A percentile compares a stretch with the other conserved stretches of the same genome.
Evolutionary conservation across 2,888 invertebrate species (phyloP).

Genomic region (Luperina nickerlii): DNA sequence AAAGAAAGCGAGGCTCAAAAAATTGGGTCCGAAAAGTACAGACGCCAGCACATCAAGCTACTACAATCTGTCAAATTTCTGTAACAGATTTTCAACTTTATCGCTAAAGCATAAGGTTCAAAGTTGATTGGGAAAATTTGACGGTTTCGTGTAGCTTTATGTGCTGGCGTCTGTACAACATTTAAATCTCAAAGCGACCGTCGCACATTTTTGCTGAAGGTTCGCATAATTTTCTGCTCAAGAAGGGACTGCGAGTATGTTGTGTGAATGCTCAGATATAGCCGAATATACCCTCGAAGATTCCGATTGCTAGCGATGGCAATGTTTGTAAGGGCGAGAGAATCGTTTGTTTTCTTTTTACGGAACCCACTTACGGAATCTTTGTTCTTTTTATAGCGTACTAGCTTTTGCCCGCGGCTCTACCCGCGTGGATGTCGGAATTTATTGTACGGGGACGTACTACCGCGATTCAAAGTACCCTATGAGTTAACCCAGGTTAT

Average conservation of each 20-base stretch:
- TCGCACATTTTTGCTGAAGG: constrained; percentile 51
- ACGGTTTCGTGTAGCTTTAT: no score
- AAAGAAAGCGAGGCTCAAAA: constrained; percentile 52
- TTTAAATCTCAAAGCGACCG: constrained; percentile 65
- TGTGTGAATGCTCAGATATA: constrained; percentile 69
- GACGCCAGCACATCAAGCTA: no score
- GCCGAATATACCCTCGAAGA: constrained; percentile 62
- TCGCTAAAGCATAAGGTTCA: no score
- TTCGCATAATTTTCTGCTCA: constrained; percentile 60
- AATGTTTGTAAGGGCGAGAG: constrained; percentile 75
- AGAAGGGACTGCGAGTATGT: constrained; percentile 51
- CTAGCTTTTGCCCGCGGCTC: not conserved
- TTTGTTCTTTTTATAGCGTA: constrained; percentile 73
- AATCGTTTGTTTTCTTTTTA: constrained; percentile 75
- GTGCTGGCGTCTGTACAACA: no score
- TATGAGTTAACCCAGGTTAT: no score
- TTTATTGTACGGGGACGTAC: not conserved
- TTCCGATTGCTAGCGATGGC: constrained; percentile 72
- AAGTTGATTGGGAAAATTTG: no score
- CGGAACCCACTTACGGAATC: constrained; percentile 73
- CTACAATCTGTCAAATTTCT: no score
- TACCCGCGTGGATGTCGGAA: not conserved
- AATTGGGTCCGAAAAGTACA: constrained; percentile 53
- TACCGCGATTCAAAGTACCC: not conserved
- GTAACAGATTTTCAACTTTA: no score